Evolutionary conservation across 2,797 vertebrate genomes (phyloP).

Genomic region (Anguilla megastoma): DNA sequence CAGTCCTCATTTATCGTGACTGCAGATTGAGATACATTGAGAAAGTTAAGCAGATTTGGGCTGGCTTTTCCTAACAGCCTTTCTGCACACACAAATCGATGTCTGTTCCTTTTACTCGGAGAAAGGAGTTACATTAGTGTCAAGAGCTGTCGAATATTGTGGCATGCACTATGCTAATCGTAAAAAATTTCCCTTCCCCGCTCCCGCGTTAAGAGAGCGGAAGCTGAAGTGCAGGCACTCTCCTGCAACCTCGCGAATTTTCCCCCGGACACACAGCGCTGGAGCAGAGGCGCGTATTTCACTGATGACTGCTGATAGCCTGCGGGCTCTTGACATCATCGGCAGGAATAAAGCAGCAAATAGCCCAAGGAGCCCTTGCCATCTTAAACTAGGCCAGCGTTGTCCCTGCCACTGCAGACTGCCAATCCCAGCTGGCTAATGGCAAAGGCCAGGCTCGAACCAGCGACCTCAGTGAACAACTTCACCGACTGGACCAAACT

Average conservation of each 20-base stretch:
- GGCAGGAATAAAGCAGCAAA: not conserved
- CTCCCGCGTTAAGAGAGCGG: not conserved
- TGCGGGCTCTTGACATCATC: not conserved
- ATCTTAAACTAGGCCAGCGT: not conserved
- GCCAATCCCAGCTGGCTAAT: not conserved
- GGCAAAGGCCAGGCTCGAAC: not conserved
- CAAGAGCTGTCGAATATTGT: not conserved
- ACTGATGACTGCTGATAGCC: not conserved
- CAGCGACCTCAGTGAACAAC: not conserved
- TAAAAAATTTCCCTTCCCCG: not conserved
- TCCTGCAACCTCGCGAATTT: not conserved
- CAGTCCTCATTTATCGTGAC: not conserved
- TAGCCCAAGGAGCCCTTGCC: not conserved
- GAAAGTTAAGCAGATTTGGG: not conserved
- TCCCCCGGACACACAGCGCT: not conserved
- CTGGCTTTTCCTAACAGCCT: not conserved
- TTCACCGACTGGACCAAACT: not conserved
- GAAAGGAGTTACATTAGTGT: not conserved
- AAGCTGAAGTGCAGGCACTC: not conserved
- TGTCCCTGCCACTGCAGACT: not conserved
- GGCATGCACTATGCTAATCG: not conserved
- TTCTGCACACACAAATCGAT: not conserved
- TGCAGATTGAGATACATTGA: not conserved
- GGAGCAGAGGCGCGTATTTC: not conserved
- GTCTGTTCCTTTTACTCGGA: not conserved